Percentiles rank a stretch among this genome's conserved stretches.
Conservation (phyloP, 2,888 invertebrate species). For the Blastobasis lacticolella region DNA sequence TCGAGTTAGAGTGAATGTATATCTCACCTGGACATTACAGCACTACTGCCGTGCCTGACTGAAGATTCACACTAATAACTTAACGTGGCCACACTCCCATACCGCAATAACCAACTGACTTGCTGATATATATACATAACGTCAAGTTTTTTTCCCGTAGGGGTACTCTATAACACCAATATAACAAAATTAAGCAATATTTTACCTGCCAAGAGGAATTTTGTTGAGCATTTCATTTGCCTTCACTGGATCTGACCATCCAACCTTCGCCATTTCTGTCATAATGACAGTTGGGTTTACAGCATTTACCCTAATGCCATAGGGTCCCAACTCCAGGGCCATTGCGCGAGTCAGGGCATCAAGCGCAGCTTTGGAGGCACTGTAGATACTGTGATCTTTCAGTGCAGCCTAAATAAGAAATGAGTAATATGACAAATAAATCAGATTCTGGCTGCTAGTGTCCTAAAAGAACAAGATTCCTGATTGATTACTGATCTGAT, state of each 20-base stretch:
- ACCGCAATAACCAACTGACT: too few relatives aligned
- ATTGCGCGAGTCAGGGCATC: conserved; percentile 88
- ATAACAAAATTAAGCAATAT: conserved; percentile 1
- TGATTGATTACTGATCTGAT: too few relatives aligned
- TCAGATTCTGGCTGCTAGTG: too few relatives aligned
- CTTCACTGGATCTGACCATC: conserved; percentile 90
- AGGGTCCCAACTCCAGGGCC: conserved; percentile 90
- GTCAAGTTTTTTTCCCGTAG: too few relatives aligned
- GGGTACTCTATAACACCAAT: too few relatives aligned
- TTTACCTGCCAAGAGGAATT: conserved; percentile 88
- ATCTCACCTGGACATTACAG: too few relatives aligned
- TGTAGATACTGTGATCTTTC: conserved; percentile 85
- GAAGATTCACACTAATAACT: too few relatives aligned
- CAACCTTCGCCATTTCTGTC: conserved; percentile 90
- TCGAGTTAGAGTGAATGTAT: too few relatives aligned
- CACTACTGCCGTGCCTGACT: too few relatives aligned
- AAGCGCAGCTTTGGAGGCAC: conserved; percentile 91
- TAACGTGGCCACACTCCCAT: too few relatives aligned
- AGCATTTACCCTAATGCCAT: conserved; percentile 90
- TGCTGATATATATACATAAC: too few relatives aligned
- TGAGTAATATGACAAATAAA: background rate
- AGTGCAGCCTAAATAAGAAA: conserved; percentile 75
- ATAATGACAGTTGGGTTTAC: conserved; percentile 96
- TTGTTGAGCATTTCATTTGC: conserved; percentile 82
- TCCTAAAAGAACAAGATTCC: too few relatives aligned